A percentile compares a stretch with the other conserved stretches of the same genome.
phyloP scores from a whole-genome alignment of 2,797 vertebrate species.

The Rhodeus uyekii region DNA sequence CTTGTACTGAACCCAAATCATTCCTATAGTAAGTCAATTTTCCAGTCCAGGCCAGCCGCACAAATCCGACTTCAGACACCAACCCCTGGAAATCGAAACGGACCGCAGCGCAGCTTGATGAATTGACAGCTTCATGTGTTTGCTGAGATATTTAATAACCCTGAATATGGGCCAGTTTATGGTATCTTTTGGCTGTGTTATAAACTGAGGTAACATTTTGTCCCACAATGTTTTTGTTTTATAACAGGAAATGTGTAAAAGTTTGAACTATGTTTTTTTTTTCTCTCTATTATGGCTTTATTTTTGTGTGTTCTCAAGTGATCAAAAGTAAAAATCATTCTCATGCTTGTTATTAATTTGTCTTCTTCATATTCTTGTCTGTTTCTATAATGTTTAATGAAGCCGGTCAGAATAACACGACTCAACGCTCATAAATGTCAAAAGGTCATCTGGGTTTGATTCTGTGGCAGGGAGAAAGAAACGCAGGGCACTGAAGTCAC shows the following conservation, averaged over 20 bases:
- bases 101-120: background rate
- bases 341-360: conserved; percentile 24
- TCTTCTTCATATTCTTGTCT: conserved; percentile 1
- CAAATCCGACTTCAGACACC: background rate
- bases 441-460: conserved; percentile 17
- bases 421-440: background rate
- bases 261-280: background rate
- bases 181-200: background rate
- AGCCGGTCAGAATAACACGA: conserved; percentile 4
- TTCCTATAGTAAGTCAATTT: background rate
- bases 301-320: background rate
- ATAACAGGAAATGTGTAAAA: conserved; percentile 20
- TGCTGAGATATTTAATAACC: conserved; percentile 18
- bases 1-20: background rate
- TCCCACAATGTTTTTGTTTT: conserved; percentile 4
- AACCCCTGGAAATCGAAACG: background rate
- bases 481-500: background rate
- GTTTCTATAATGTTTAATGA: background rate
- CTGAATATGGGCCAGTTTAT: background rate
- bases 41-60: conserved; percentile 1
- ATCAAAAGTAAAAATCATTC: background rate
- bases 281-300: conserved; percentile 24
- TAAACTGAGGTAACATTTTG: conserved; percentile 10
- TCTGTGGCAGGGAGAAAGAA: background rate
- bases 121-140: background rate